phyloP scores from a whole-genome alignment of 2,113 vertebrate species.

The Corydoras maculifer region DNA sequence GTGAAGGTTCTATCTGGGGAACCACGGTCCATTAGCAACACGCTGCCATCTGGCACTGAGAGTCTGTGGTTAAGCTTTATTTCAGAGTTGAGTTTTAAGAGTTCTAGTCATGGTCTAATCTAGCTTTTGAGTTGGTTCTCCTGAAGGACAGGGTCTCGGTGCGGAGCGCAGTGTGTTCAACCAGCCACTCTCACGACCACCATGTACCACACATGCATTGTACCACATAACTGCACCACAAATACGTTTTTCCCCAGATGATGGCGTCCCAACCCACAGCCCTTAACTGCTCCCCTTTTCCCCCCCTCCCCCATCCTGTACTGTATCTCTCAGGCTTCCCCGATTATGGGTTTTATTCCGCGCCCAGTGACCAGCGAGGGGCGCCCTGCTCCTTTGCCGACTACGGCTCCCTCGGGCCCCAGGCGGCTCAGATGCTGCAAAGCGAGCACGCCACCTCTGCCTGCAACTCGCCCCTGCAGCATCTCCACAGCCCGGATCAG shows the following conservation, averaged over 20 bases:
- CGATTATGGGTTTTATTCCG: constrained; percentile 82
- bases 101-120: too few relatives aligned
- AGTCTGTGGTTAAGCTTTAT: too few relatives aligned
- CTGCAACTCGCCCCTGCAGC: constrained; percentile 71
- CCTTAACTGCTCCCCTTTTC: constrained; percentile 50
- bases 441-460: constrained; percentile 80
- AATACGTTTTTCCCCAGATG: constrained; percentile 61
- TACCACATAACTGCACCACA: constrained; percentile 52
- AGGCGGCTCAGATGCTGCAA: constrained; percentile 78
- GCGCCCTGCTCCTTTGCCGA: constrained; percentile 79
- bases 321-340: constrained; percentile 73
- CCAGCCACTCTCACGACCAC: constrained; percentile 19
- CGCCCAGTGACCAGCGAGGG: constrained; percentile 77
- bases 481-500: constrained; percentile 76
- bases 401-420: constrained; percentile 79
- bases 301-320: constrained; percentile 50
- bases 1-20: too few relatives aligned
- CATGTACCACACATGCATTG: constrained; percentile 21
- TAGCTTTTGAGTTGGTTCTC: too few relatives aligned
- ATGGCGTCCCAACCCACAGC: constrained; percentile 56
- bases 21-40: too few relatives aligned
- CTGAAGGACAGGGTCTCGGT: too few relatives aligned
- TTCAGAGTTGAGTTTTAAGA: too few relatives aligned
- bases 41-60: too few relatives aligned
- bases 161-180: not conserved